Base-by-base conservation (phyloP, 2,888 invertebrate genomes). In the Serrognathus titanus region DNA sequence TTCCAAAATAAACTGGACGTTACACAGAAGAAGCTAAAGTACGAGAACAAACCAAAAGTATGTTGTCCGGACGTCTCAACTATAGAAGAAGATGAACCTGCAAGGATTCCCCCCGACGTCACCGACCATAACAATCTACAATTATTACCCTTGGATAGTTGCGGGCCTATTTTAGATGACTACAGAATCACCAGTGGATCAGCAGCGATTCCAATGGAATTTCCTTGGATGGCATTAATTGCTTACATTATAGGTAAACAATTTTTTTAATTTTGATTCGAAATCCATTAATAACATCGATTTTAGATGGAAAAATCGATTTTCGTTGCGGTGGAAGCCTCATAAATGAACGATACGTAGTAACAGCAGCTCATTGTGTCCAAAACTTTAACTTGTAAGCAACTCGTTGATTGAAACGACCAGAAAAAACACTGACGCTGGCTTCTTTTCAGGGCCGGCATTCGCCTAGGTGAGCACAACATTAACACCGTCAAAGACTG, bases 151-250 rank as follows among this genome's bases (percentile, higher is more conserved):
- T 48, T 59, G 12, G 70, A 78, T 48, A 51, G 62, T 1, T 90
- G 90, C 66, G 90, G 90, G 0, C 73, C 73, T 0, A 75, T 83
- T n/a, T 77, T 78, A 2, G 74, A 77, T 6, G 78, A 81, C 45
- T 64, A 59, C 5, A 82, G 83, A 65, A 83, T 90, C 47, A 76
- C 82, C 37, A 81, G 82, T 2, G 90, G 90, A 0, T 80, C 82
- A 16, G 76, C 78, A 56, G 84, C 89, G 0, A 73, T 72, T 0
- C 71, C 87, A 2, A 82, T 79, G 31, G 86, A 90, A 66, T 88
- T 83, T 76, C 90, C 90, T 0, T 91, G 90, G 90, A 86, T 90
- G 88, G 88, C 85, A 0, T 75, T 90, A 2, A 73, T 90, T 13
- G 82, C 83, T 1, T 90, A 89, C 60, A 62, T 70, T 12, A 71